Evolutionary conservation across 2,113 vertebrate genomes (phyloP).

Genomic region (Anoplopoma fimbria): DNA sequence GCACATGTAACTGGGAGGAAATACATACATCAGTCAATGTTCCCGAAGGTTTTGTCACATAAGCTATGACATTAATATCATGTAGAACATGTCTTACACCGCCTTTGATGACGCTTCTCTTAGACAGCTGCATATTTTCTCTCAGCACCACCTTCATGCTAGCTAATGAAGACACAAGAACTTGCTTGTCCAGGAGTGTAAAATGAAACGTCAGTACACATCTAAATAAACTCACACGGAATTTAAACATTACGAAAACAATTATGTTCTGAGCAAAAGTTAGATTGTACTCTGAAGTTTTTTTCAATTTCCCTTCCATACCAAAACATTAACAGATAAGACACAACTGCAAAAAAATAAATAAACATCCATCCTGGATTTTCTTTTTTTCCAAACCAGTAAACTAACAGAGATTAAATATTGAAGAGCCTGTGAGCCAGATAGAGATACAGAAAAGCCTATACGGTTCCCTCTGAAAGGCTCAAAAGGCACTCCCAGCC

Average conservation of each 20-base stretch:
- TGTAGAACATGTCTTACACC: slow-evolving; percentile 58
- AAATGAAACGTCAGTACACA: background rate
- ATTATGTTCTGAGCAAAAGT: slow-evolving; percentile 18
- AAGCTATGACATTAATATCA: slow-evolving; percentile 52
- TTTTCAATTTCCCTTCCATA: slow-evolving; percentile 34
- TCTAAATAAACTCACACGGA: background rate
- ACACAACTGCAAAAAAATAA: slow-evolving; percentile 32
- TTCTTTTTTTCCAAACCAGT: slow-evolving; percentile 63
- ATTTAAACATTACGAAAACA: background rate
- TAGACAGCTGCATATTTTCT: slow-evolving; percentile 15
- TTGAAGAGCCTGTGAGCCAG: slow-evolving; percentile 67
- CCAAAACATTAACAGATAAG: slow-evolving; percentile 47
- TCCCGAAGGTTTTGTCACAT: slow-evolving; percentile 22
- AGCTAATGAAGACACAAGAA: slow-evolving; percentile 7
- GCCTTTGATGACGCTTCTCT: slow-evolving; percentile 27
- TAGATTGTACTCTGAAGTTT: slow-evolving; percentile 26
- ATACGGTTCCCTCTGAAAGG: slow-evolving; percentile 47
- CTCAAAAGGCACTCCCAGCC: slow-evolving; percentile 69
- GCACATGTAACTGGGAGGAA: slow-evolving; percentile 8
- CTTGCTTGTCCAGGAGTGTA: background rate
- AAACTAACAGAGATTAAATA: slow-evolving; percentile 80
- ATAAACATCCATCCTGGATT: slow-evolving; percentile 42
- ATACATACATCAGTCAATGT: slow-evolving; percentile 23
- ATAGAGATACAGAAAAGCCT: slow-evolving; percentile 67
- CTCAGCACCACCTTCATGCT: background rate